Evolutionary conservation across 2,113 vertebrate species (phyloP), one percentile per base, ranked within the genome.

Genomic region (Hippocampus guttulatus): DNA sequence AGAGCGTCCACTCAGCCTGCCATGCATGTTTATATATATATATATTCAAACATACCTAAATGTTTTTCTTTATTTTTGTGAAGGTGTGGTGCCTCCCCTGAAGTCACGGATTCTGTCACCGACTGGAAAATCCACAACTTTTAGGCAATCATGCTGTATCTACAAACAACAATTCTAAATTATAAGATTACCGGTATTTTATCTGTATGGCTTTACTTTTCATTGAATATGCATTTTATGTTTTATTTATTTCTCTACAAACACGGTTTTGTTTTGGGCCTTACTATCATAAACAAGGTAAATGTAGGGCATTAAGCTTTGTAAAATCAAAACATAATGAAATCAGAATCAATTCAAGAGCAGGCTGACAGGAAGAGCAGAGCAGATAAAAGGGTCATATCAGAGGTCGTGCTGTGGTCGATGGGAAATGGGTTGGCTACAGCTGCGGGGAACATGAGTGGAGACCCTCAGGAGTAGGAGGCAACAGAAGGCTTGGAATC

Each of bases 401-500:
- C 10, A 27, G 21, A 49, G 64, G n/a, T 47, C 5, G 23, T 51
- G 43, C 16, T 61, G 41, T 73, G 68, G 73, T 83, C 5, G 41
- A 18, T 61, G 27, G 27, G 61, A 61, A 72, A 68, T 76, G 67
- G 63, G 41, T 64, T 21, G 62, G 43, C 43, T 47, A 45, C 7
- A 49, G 14, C 64, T 47, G 6, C 15, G 67, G 72, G 71, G 55
- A 51, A 60, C 71, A 68, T 76, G 68, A 81, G 68, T 40, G 0
- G 70, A 81, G 76, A 79, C 75, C 76, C 75, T 62, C 51, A 62
- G 77, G 81, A 75, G 80, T 86, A 74, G 81, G 68, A 52, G 73
- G 67, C 74, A 62, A 82, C 74, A 66, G 81, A 78, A 82, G 85
- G 85, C 83, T 84, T 81, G 66, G 4, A 82, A 80, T 70, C 66